Percentiles rank a stretch among this genome's conserved stretches.
Conservation (phyloP, 2,797 vertebrate species). For the Erpetoichthys calabaricus region DNA sequence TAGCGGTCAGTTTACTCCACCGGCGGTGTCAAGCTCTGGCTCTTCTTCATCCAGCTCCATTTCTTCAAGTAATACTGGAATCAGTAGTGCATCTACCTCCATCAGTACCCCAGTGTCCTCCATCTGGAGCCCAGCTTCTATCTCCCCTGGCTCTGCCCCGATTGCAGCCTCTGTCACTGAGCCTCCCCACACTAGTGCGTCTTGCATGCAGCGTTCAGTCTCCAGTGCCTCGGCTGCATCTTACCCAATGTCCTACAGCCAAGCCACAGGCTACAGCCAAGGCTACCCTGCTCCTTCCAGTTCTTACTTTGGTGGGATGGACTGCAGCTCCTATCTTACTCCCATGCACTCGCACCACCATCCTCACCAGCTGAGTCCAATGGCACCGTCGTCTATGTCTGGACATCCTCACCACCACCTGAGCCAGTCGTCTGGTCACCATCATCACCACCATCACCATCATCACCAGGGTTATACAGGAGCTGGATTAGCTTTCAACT, state of each 20-base stretch:
- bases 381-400: constrained; percentile 79
- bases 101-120: constrained; percentile 72
- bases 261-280: constrained; percentile 78
- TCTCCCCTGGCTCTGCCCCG: constrained; percentile 71
- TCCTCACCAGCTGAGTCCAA: constrained; percentile 80
- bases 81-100: constrained; percentile 56
- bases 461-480: constrained; percentile 76
- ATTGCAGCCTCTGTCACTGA: constrained; percentile 61
- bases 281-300: constrained; percentile 78
- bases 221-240: constrained; percentile 57
- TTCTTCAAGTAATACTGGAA: constrained; percentile 49
- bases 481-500: constrained; percentile 80
- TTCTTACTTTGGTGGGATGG: constrained; percentile 89
- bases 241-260: constrained; percentile 88
- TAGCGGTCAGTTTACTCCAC: constrained; percentile 92
- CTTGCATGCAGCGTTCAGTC: constrained; percentile 86
- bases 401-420: constrained; percentile 80
- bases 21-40: constrained; percentile 75
- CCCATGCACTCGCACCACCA: constrained; percentile 95
- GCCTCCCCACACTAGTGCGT: constrained; percentile 63
- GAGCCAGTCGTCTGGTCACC: constrained; percentile 82
- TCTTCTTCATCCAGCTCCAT: constrained; percentile 55
- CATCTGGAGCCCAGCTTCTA: constrained; percentile 95
- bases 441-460: constrained; percentile 80
- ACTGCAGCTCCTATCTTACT: constrained; percentile 85